Base-by-base conservation (phyloP, 2,888 invertebrate genomes). In the Lissonota sp. region DNA sequence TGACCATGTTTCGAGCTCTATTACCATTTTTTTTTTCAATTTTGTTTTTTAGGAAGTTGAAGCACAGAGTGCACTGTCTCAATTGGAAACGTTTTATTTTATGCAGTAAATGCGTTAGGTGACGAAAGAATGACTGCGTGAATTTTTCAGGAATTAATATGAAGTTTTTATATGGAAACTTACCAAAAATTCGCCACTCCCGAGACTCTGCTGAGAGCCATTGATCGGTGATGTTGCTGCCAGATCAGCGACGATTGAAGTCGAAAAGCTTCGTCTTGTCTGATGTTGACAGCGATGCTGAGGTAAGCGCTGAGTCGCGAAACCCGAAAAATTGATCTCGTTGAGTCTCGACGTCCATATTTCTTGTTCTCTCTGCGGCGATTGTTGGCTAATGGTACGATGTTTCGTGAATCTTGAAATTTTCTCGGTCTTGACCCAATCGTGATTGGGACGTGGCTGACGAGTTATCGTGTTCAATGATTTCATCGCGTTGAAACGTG, bases 151-250 rank as follows among this genome's bases (percentile, higher is more conserved):
- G n/a, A n/a, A n/a, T n/a, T n/a, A n/a, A n/a, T n/a, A n/a, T n/a
- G n/a, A n/a, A n/a, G n/a, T n/a, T n/a, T n/a, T n/a, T n/a, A n/a
- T n/a, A n/a, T n/a, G n/a, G n/a, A 14, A 51, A 90, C 90, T 90
- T 85, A 91, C 90, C 90, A 89, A 73, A 82, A 90, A 90, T 67
- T 90, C 90, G 14, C 85, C 87, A 71, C 90, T 91, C 55, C 87
- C 90, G 10, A 91, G 88, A 57, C 90, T 91, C 85, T 90, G 90
- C 77, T 90, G 90, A 5, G 90, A 91, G n/a, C 90, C 90, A 10
- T 14, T 70, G 8, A 86, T 88, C 0, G 90, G 26, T 26, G 26
- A 90, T 1, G 90, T 87, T 10, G 84, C 81, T 1, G 90, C 89
- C 0, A 91, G 84, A 77, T 91, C 90, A 37, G 90, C 89, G 53